Base-by-base conservation (phyloP, 2,888 invertebrate species). In the Phaedon cochleariae region DNA sequence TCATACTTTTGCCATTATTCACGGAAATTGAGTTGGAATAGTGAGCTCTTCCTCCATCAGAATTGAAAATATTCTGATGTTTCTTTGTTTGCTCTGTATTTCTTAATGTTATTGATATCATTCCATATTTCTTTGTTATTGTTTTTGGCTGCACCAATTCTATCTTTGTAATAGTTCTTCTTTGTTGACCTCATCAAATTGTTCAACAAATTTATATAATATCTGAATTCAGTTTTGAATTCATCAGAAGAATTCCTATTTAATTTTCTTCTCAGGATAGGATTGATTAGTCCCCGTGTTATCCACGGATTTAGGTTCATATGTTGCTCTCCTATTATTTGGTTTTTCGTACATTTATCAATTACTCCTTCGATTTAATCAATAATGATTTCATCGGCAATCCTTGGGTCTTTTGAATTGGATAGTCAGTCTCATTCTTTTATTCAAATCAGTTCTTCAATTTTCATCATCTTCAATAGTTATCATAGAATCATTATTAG, bases 41-140 rank as follows among this genome's bases (percentile, higher is more conserved):
- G 15, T 48, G 7, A n/a, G 48, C n/a, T n/a, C n/a, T n/a, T n/a
- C n/a, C n/a, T n/a, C n/a, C n/a, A n/a, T n/a, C n/a, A n/a, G n/a
- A n/a, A n/a, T n/a, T n/a, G n/a, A n/a, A n/a, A n/a, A n/a, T n/a
- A n/a, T n/a, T n/a, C n/a, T n/a, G n/a, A n/a, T n/a, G n/a, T n/a
- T n/a, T n/a, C n/a, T n/a, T n/a, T n/a, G n/a, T n/a, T n/a, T n/a
- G n/a, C 17, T 48, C 20, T 48, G 48, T 48, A 48, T n/a, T 48
- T 48, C 15, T 18, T 48, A 17, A 48, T 48, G 48, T 48, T 48
- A 17, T 48, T 48, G 10, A 48, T 48, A 20, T 48, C 48, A 4
- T 48, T 48, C 48, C 48, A 48, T 48, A 48, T 48, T 48, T 48
- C 20, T 48, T 48, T 48, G 48, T 48, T 20, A 17, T 48, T 48